Evolutionary conservation across 2,888 invertebrate species (phyloP), one percentile per base, ranked within the genome.

Genomic region (Monochamus alternatus): DNA sequence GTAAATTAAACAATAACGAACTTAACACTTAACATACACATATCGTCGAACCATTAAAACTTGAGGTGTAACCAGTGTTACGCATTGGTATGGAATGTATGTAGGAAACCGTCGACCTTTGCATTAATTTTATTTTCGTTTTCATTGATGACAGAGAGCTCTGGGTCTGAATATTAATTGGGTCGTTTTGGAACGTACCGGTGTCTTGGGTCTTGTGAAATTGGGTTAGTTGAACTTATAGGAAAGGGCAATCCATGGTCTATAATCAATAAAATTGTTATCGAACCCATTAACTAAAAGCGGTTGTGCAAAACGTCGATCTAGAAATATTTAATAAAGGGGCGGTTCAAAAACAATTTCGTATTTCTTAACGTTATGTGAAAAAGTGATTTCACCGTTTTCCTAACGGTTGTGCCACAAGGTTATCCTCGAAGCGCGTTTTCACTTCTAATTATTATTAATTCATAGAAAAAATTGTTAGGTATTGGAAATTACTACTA

Each of bases 21-120:
- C 47, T 64, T 47, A 22, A 32, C n/a, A 31, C 31, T 31, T 60
- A 60, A 30, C 22, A 10, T 32, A 60, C 38, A 32, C 32, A n/a
- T 38, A 60, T 38, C 32, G 59, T 4, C 9, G 12, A 5, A n/a
- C 14, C 10, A 64, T 14, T 30, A 63, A 14, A 64, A 44, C 43
- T 55, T 58, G 55, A 58, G 55, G 58, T 55, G 68, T 59, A 55
- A 44, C 55, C 14, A 30, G 58, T 8, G 14, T 55, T 69, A 69
- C 69, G 47, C 69, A 69, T 60, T 69, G 12, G 22, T 60, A 55
- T 60, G 60, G 69, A 69, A 69, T 73, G 66, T 60, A 68, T 73
- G 75, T 75, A 68, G 75, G 75, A 73, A 55, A 64, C 47, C 47
- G n/a, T 31, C 59, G 69, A 71, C 75, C 71, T 75, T 71, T 68